A percentile compares a stretch with the other conserved stretches of the same genome.
These are phyloP conservation scores for Callopanchax toddi DNA, from an alignment of 2,113 vertebrate genomes.

Conservation along the genomic window DNA sequence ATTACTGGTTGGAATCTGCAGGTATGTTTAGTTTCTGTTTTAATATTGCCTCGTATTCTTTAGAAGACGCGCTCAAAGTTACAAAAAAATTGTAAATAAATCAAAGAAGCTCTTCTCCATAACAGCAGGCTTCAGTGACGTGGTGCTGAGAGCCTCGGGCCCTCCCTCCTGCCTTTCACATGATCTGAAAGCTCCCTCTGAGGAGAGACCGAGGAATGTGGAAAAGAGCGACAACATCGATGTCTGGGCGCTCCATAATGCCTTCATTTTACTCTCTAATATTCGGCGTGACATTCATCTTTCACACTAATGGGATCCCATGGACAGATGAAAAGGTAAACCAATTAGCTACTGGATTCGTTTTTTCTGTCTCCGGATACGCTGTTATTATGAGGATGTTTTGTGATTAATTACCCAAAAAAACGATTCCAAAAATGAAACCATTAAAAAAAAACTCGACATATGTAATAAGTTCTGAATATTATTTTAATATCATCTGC, in stretches of 20 bases:
- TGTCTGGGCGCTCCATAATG: constrained; percentile 45
- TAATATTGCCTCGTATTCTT: neutral
- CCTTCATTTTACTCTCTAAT: constrained; percentile 41
- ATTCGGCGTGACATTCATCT: constrained; percentile 50
- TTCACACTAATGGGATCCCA: constrained; percentile 48
- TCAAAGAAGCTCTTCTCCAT: neutral
- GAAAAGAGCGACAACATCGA: constrained; percentile 42
- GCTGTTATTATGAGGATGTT: neutral
- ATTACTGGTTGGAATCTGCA: neutral
- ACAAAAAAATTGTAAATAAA: neutral
- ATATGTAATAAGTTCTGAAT: too few species aligned
- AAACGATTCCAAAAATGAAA: neutral
- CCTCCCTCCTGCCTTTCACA: constrained; percentile 78
- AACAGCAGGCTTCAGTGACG: constrained; percentile 18
- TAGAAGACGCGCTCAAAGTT: neutral
- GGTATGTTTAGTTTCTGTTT: neutral
- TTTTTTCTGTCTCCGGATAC: neutral
- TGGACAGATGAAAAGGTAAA: constrained; percentile 81
- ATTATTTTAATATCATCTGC: neutral
- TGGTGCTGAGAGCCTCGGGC: constrained; percentile 36
- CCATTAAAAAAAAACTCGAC: neutral
- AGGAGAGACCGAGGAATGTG: constrained; percentile 54
- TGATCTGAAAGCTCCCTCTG: constrained; percentile 68
- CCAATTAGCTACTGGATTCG: neutral
- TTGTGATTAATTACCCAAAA: neutral